phyloP scores from a whole-genome alignment of 2,113 vertebrate genomes.

The Danionella cerebrum region DNA sequence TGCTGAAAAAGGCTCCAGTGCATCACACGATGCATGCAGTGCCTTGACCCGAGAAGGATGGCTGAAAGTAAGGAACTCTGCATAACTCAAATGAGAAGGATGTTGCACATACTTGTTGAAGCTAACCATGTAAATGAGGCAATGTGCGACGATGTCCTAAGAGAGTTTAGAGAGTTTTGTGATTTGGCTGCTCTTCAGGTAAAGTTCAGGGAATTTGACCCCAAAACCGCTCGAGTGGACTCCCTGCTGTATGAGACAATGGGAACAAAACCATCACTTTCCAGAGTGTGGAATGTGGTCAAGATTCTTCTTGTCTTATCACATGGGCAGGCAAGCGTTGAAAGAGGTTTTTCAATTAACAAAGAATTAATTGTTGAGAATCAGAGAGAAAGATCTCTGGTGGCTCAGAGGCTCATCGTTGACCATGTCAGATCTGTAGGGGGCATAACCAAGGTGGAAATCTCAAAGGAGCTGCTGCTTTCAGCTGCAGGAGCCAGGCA shows the following conservation, averaged over 20 bases:
- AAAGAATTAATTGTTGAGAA: constrained; percentile 20
- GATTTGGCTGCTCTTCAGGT: not conserved
- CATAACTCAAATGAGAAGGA: constrained; percentile 20
- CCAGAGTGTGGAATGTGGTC: constrained; percentile 22
- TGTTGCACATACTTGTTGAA: constrained; percentile 19
- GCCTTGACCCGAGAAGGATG: constrained; percentile 30
- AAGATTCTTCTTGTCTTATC: constrained; percentile 17
- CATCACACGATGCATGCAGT: constrained; percentile 30
- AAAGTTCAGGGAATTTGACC: constrained; percentile 21
- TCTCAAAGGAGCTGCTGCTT: constrained; percentile 21
- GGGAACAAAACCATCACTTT: constrained; percentile 5
- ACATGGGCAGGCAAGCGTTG: constrained; percentile 28
- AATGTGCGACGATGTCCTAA: constrained; percentile 16
- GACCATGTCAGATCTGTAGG: too few relatives aligned
- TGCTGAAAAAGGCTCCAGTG: constrained; percentile 32
- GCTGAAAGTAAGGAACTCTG: constrained; percentile 22
- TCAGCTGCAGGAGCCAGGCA: constrained; percentile 28
- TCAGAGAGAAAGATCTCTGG: constrained; percentile 26
- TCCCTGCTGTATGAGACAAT: constrained; percentile 12
- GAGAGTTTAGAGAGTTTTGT: constrained; percentile 26
- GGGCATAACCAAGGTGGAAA: too few relatives aligned
- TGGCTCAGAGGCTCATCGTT: constrained; percentile 26
- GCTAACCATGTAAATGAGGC: constrained; percentile 14
- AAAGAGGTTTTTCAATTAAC: constrained; percentile 21
- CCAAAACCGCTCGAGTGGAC: constrained; percentile 6